Evolutionary conservation across 2,888 invertebrate species (phyloP), one percentile per base, ranked within the genome.

Genomic region (Platerodrilus igneus): DNA sequence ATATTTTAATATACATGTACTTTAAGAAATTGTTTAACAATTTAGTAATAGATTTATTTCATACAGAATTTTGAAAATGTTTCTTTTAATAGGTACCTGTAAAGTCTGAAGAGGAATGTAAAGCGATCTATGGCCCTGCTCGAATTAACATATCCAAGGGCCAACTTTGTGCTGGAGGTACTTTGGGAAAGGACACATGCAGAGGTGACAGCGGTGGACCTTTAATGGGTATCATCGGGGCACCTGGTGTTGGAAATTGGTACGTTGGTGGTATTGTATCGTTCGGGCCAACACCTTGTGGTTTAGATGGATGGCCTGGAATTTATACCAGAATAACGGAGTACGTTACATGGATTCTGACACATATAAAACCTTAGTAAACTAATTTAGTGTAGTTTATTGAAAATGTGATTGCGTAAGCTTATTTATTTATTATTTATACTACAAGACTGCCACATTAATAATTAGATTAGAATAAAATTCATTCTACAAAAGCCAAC

Each of bases 181-280:
- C 63, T 49, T 59, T 60, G 51, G 66, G 72, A 1, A 65, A 71
- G 26, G 79, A 80, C 57, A 75, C 79, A 1, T 81, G 81, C 48
- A 62, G 70, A n/a, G 78, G 79, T 3, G 80, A 81, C 55, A 78
- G 78, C 29, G 81, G 81, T 7, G 81, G 81, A 1, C 78, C 81
- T 1, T 63, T 81, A 1, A 76, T 79, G 62, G 50, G 47, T 6
- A n/a, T n/a, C n/a, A n/a, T n/a, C n/a, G n/a, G n/a, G n/a, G n/a
- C n/a, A n/a, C n/a, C n/a, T n/a, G 68, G 68, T 27, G 55, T 59
- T 18, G 42, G 52, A 3, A 64, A 66, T 25, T 78, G 73, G 69
- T 71, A 68, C 16, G 62, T 71, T 1, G 67, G 71, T 1, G 82
- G 81, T 1, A 66, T 81, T 3, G 80, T 81, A 0, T 81, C 81